Base-by-base conservation (phyloP, 2,888 invertebrate genomes). In the Chloromyia formosa region DNA sequence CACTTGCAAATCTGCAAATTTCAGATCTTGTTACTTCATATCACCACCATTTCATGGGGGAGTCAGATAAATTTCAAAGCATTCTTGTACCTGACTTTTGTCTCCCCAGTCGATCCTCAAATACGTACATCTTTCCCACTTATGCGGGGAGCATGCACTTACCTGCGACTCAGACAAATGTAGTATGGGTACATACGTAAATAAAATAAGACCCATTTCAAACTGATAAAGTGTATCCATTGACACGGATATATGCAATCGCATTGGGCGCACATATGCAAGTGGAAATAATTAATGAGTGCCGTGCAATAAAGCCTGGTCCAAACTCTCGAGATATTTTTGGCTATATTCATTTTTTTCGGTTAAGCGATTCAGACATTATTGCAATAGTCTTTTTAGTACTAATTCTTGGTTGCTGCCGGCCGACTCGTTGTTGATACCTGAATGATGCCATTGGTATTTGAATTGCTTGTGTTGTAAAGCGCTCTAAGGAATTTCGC, bases 221-320 rank as follows among this genome's bases (percentile, higher is more conserved):
- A 35, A 35, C 27, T 35, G 27, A 35, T 35, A 35, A 35, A 35
- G 27, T 35, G 27, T 35, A 35, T 35, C 27, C 27, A 35, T 7
- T 35, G 27, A 35, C 27, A 35, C 7, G 27, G 27, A 35, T 35
- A 35, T 35, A 35, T 35, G 53, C 1, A 14, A 1, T 1, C 5
- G 16, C 53, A 53, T 4, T 4, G n/a, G 10, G 16, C 53, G n/a
- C 53, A 53, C 16, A 14, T 1, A 14, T 16, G 53, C 4, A 53
- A 53, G n/a, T 53, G 53, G 16, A 27, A 62, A 62, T 62, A 62
- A 62, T 62, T 62, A 40, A 62, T 62, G 62, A 42, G 40, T 27
- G 40, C 40, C 18, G 42, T 58, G 62, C 62, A 62, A 40, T 27
- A 62, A 62, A 62, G 40, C 42, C 42, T 7, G 53, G n/a, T 16